Conservation (phyloP, 2,797 vertebrate genomes). For the Gephyroberyx darwinii region DNA sequence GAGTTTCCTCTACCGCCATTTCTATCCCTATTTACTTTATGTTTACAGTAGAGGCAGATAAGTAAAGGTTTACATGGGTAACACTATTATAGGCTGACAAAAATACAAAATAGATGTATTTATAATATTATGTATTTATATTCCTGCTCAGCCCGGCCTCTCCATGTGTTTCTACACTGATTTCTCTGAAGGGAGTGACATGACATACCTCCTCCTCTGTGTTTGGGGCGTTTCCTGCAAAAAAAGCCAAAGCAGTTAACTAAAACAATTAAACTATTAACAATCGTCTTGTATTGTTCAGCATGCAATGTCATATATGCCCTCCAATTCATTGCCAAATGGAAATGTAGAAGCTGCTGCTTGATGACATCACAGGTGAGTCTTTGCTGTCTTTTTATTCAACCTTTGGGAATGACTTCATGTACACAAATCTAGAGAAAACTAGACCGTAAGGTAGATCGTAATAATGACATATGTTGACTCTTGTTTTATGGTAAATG, state of each 20-base stretch:
- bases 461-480: no score
- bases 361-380: background rate
- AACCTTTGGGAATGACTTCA: no score
- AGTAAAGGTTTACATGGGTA: no score
- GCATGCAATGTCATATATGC: background rate
- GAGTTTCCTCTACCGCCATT: background rate
- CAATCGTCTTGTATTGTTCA: background rate
- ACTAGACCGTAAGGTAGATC: no score
- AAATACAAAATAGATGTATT: background rate
- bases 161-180: background rate
- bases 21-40: background rate
- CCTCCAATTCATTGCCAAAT: no score
- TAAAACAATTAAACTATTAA: background rate
- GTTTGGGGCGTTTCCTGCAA: slow-evolving; percentile 36
- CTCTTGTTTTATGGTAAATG: no score
- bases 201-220: slow-evolving; percentile 62
- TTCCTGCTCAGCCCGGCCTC: background rate
- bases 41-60: background rate
- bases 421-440: no score
- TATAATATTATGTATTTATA: background rate
- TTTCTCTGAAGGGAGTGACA: background rate
- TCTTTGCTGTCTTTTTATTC: no score
- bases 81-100: background rate
- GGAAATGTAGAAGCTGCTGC: no score
- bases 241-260: background rate